These are phyloP conservation scores for Kryphioiulus occultus DNA, from an alignment of 2,888 invertebrate species.

Conservation along the genomic window DNA sequence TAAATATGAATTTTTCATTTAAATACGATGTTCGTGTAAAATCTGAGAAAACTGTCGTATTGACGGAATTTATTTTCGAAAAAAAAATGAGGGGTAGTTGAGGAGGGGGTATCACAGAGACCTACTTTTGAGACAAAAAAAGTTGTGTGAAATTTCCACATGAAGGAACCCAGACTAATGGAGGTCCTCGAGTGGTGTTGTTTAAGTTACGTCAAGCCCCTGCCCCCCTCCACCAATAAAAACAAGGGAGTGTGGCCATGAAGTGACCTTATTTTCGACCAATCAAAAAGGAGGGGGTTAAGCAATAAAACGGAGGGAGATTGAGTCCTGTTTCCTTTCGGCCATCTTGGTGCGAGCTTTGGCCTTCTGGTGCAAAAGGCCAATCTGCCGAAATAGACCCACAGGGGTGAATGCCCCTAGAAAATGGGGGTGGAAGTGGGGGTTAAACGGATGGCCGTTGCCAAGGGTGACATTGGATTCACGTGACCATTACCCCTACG, in stretches of 20 bases:
- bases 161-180: constrained; percentile 16
- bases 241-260: constrained; percentile 34
- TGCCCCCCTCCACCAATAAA: constrained; percentile 11
- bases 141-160: constrained; percentile 12
- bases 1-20: neutral
- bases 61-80: neutral
- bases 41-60: neutral
- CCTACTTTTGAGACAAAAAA: constrained; percentile 10
- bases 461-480: constrained; percentile 21
- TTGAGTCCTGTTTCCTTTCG: constrained; percentile 21
- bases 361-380: constrained; percentile 35
- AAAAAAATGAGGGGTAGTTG: neutral
- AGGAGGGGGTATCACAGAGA: constrained; percentile 29
- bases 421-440: constrained; percentile 28
- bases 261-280: constrained; percentile 1
- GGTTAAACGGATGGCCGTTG: constrained; percentile 27
- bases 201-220: constrained; percentile 17
- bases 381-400: neutral
- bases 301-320: constrained; percentile 2
- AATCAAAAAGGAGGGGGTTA: constrained; percentile 33
- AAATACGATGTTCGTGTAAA: neutral
- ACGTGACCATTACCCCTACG: constrained; percentile 40
- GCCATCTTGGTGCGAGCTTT: constrained; percentile 1
- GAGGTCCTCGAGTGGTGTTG: neutral
- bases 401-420: constrained; percentile 36